Evolutionary conservation across 1,140 invertebrate genomes (phyloP).

Genomic region (Eumeta japonica): DNA sequence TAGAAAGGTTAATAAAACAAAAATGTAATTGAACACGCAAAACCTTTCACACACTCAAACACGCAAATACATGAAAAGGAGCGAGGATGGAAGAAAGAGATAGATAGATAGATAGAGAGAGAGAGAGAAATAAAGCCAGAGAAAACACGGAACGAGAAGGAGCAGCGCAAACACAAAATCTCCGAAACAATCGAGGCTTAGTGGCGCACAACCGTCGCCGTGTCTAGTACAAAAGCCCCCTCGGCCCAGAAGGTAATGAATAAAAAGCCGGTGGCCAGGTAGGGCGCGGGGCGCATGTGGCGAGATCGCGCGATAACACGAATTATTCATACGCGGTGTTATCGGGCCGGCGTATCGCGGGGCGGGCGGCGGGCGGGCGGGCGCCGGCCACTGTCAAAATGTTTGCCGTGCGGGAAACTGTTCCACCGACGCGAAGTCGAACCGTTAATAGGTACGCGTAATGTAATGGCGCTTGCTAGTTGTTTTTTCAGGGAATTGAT

Average conservation of each 20-base stretch:
- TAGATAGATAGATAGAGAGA: too few species aligned
- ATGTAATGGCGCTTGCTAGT: too few species aligned
- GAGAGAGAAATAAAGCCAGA: too few species aligned
- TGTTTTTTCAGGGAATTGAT: too few species aligned
- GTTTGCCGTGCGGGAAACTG: constrained; percentile 39
- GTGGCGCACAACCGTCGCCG: constrained; percentile 25
- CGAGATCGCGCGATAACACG: constrained; percentile 51
- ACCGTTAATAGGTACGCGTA: too few species aligned
- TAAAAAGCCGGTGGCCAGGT: constrained; percentile 47
- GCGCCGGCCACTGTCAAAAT: constrained; percentile 42
- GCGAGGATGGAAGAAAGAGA: too few species aligned
- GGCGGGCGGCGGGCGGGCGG: too few species aligned
- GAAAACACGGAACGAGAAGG: too few species aligned
- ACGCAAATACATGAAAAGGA: too few species aligned
- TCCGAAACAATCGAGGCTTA: constrained; percentile 36
- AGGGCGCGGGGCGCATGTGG: constrained; percentile 53
- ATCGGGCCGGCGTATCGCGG: constrained; percentile 39
- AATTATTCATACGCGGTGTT: constrained; percentile 54
- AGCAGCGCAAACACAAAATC: constrained; percentile 36
- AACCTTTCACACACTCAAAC: too few species aligned
- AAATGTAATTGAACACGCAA: too few species aligned
- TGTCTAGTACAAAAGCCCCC: constrained; percentile 42
- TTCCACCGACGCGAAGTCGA: constrained; percentile 24
- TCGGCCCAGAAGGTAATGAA: constrained; percentile 39
- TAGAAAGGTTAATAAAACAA: too few species aligned